Evolutionary conservation across 2,888 invertebrate species (phyloP), one percentile per base, ranked within the genome.

Genomic region (Halictus quadricinctus): DNA sequence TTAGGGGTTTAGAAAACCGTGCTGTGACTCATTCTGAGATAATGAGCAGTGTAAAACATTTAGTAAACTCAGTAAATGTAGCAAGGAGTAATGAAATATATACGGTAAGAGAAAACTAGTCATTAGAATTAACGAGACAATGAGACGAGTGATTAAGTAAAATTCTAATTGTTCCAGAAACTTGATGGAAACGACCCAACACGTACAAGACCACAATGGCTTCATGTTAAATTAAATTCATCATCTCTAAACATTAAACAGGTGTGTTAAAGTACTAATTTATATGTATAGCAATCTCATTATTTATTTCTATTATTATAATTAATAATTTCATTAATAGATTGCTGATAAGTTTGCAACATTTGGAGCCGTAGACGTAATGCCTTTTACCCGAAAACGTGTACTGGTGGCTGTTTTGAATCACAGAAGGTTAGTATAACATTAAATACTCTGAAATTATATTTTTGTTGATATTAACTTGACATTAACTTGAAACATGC

Each of bases 341-440:
- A 94, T 96, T 87, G 95, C 95, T 69, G 94, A 95, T 58, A 93
- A 95, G 81, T 95, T 97, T 78, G 95, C 96, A 18, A 93, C 94
- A 21, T 96, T 95, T 93, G 97, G 97, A 0, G 95, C 95, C 64
- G 95, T 97, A 48, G 97, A 97, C 93, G 95, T 97, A 21, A 81
- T 85, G 91, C 95, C 95, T 64, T 94, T 95, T 83, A 95, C 96
- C 18, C 72, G 76, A 36, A 92, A 92, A 46, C 94, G 94, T 72
- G 96, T 96, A 7, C 94, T 97, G 29, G 95, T 97, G 58, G 97
- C 97, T 2, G 95, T 96, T 41, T 95, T 95, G 86, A 96, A 96
- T 91, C 96, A 95, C 85, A 92, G 93, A 85, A 96, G 96, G 97
- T 97, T 95, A 95, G 94, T 93, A 25, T 18, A 78, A 43, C 2